Evolutionary conservation across 2,797 vertebrate species (phyloP), one percentile per base, ranked within the genome.

Genomic region (Cynodonichthys magdalenae): DNA sequence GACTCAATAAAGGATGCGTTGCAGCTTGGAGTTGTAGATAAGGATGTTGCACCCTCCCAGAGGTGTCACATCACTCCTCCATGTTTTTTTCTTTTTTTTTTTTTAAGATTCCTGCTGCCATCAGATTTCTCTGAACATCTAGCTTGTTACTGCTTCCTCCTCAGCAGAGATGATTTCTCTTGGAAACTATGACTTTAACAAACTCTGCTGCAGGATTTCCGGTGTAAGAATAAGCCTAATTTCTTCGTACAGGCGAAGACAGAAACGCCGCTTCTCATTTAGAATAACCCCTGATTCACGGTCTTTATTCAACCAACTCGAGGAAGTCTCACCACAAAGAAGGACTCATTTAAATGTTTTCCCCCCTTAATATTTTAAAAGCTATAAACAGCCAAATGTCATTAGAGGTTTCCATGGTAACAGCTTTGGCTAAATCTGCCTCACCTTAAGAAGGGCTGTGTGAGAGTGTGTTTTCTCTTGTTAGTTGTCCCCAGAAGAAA

Each of bases 11-110:
- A 48, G 8, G 12, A 12, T 53, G 27, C 5, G 44, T 55, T 49
- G 47, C 15, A 14, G 28, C 31, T 53, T 52, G n/a, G 42, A 20
- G n/a, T 45, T n/a, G n/a, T 18, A 20, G 45, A 47, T 29, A 3
- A 45, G 72, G 50, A 63, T 75, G 64, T 68, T 64, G 72, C 65
- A 63, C 82, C 55, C 61, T 47, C 64, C 24, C 46, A 47, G 54
- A 71, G 53, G 81, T 72, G 81, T 63, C 59, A 63, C 58, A 69
- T 89, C 75, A 64, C 53, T 29, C 85, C 63, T 72, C 20, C 29
- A 42, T 50, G 50, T 2, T 44, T 15, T 44, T 68, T 82, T 55
- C 57, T 62, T 62, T 44, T 82, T 55, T 59, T 62, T 62, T 44
- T 44, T 44, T 15, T 17, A 17, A 74, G 61, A 51, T 66, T 50